phyloP scores from a whole-genome alignment of 2,797 vertebrate species.

The Spondyliosoma cantharus region DNA sequence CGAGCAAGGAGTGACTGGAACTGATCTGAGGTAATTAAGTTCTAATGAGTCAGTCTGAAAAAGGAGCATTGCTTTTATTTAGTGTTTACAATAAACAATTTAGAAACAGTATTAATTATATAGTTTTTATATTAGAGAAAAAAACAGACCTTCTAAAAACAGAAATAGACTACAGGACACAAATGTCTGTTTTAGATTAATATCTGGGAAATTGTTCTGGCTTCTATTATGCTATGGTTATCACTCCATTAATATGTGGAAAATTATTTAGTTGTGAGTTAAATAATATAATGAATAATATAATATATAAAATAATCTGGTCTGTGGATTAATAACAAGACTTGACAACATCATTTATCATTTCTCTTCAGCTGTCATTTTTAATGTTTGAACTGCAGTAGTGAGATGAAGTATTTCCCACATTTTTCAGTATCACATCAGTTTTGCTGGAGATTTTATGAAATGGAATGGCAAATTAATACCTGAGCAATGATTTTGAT shows the following conservation, averaged over 20 bases:
- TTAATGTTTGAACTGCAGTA: no score
- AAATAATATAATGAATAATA: neutral
- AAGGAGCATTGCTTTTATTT: neutral
- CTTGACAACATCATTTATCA: slow-evolving; percentile 16
- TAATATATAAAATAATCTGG: neutral
- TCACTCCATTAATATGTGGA: neutral
- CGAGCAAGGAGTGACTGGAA: neutral
- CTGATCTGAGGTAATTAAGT: neutral
- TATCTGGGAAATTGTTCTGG: neutral
- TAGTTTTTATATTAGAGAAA: neutral
- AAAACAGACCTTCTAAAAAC: neutral
- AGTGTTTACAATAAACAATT: neutral
- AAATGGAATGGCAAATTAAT: neutral
- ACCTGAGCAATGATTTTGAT: neutral
- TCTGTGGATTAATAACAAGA: neutral
- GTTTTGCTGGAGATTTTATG: slow-evolving; percentile 7
- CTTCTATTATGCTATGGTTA: neutral
- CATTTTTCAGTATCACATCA: neutral
- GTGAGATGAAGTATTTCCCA: neutral
- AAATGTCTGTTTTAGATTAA: neutral
- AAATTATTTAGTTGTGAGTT: neutral
- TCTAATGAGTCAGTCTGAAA: neutral
- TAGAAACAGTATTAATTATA: neutral
- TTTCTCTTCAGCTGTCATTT: neutral
- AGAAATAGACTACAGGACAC: neutral